Evolutionary conservation across 2,113 vertebrate species (phyloP).

Genomic region (Microcebus griseorufus): DNA sequence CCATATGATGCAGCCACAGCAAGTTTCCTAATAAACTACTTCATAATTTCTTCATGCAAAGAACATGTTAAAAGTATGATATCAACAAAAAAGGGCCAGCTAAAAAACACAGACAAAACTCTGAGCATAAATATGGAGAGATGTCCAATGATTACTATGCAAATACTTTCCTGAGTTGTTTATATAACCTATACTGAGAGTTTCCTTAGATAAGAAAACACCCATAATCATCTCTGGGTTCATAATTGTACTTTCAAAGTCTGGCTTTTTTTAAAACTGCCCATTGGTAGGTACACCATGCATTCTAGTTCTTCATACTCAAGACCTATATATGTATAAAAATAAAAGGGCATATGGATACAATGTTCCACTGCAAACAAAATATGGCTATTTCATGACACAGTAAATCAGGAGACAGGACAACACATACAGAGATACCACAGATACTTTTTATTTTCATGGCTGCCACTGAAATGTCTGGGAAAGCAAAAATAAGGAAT

Average conservation of each 20-base stretch:
- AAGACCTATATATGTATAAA: background rate
- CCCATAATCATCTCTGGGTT: background rate
- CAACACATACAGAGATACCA: background rate
- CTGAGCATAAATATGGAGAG: background rate
- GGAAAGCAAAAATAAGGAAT: background rate
- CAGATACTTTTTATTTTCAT: background rate
- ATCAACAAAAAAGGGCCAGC: too few relatives aligned
- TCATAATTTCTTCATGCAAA: background rate
- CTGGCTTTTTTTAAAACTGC: background rate
- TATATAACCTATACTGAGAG: background rate
- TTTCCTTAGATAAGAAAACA: background rate
- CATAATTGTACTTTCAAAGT: background rate
- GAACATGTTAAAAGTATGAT: background rate
- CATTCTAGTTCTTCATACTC: background rate
- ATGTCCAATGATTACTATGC: background rate
- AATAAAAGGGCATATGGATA: background rate
- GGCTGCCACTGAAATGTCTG: background rate
- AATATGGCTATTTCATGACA: background rate
- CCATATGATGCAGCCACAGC: background rate
- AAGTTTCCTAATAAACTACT: background rate
- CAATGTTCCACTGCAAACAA: background rate
- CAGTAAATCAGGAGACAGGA: background rate
- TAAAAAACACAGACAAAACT: background rate
- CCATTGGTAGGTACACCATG: background rate
- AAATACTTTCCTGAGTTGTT: slow-evolving; percentile 4